Percentiles rank a stretch among this genome's conserved stretches.
Conservation (phyloP, 30 jellyfish, hydroid and myxozoan species). For the Aurelia sp. region DNA sequence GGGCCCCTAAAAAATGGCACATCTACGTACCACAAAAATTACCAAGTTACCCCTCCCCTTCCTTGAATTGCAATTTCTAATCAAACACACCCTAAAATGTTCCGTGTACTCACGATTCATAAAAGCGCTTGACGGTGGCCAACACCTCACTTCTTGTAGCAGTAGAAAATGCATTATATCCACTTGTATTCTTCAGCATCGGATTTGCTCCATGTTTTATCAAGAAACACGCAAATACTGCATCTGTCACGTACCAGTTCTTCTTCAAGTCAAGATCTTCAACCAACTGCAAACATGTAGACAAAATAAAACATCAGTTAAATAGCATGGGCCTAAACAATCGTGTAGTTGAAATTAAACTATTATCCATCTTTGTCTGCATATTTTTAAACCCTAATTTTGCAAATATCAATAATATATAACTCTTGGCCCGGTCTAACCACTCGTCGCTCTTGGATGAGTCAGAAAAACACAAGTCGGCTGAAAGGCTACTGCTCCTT, state of each 20-base stretch:
- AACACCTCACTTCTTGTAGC: conserved; percentile 54
- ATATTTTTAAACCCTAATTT: too few relatives aligned
- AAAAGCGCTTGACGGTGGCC: conserved; percentile 15
- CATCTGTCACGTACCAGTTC: conserved; percentile 48
- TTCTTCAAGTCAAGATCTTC: conserved; percentile 36
- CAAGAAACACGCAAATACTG: conserved; percentile 56
- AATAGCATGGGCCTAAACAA: not conserved
- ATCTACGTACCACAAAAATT: too few relatives aligned
- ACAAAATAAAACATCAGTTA: not conserved
- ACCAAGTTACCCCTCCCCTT: too few relatives aligned
- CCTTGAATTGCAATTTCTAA: not conserved
- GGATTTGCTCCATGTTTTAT: conserved; percentile 63
- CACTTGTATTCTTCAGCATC: conserved; percentile 28
- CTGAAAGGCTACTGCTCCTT: too few relatives aligned
- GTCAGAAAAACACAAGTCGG: too few relatives aligned
- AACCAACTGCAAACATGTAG: not conserved
- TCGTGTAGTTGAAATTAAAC: not conserved
- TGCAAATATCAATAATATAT: too few relatives aligned
- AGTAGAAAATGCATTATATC: conserved; percentile 22
- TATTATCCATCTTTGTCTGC: not conserved
- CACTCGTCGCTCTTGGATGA: too few relatives aligned
- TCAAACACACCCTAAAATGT: not conserved
- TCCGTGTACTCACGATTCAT: conserved; percentile 37
- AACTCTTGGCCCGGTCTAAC: too few relatives aligned
- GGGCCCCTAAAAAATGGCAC: too few relatives aligned